Evolutionary conservation across 2,113 vertebrate genomes (phyloP), one percentile per base, ranked within the genome.

Genomic region (Nothobranchius kuhntae): DNA sequence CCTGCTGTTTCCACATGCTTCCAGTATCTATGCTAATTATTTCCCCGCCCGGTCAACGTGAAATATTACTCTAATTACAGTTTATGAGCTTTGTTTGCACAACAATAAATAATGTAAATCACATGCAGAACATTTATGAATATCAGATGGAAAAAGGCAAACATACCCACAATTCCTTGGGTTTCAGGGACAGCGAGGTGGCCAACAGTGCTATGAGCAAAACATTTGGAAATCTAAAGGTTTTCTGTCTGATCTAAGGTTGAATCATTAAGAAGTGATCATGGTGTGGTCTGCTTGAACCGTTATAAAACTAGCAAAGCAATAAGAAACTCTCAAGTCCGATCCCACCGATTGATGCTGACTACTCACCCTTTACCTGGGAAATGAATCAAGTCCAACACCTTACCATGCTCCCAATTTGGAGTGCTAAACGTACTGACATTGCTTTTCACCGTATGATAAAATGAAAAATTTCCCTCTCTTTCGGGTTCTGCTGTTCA

Each of bases 391-490:
- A 30, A 64, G 61, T 73, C 67, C 68, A 38, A 63, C 80, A 83
- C 79, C 77, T 87, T 63, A 63, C 75, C 13, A 36, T 59, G 36
- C 65, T 65, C 61, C 63, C 69, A 71, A 73, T 78, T 81, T 45
- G 7, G 13, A 68, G 85, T 26, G 78, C 61, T 74, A 78, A 83
- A 82, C 65, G 80, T 82, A 62, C 52, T 75, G 78, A 82, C 81
- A 75, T 62, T 13, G 42, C 66, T 69, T 78, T 73, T 84, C 70
- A 66, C 75, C 66, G 64, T 59, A 62, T 80, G 71, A 87, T 83
- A 69, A 75, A 89, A 89, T 89, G 81, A 69, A 87, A 87, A 82
- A 78, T 51, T 48, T 58, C 47, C 52, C 59, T 47, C 69, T 68
- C 75, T 81, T 63, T 35, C 14, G 58, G 57, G 68, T 74, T 55